phyloP scores from a whole-genome alignment of 2,797 vertebrate species.

The Ciconia nigra region DNA sequence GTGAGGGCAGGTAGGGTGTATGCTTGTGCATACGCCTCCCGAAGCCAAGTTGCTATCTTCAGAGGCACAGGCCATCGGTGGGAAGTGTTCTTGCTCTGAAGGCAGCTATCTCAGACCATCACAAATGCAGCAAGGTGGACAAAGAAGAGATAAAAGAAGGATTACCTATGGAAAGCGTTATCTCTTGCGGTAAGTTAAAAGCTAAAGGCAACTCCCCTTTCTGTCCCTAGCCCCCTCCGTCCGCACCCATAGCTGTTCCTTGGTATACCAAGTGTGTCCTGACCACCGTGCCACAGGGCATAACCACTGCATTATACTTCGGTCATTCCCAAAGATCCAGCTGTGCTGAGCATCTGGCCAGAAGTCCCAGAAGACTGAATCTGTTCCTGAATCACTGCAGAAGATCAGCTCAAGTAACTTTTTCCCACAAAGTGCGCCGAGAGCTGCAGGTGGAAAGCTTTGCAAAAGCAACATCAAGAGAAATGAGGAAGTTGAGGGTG shows the following conservation, averaged over 20 bases:
- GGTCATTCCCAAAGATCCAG: not conserved
- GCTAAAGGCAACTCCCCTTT: not conserved
- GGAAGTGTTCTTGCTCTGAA: not conserved
- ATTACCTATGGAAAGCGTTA: not conserved
- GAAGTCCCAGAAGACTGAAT: not conserved
- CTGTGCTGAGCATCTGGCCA: not conserved
- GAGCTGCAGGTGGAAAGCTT: not conserved
- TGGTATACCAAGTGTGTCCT: not conserved
- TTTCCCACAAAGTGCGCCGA: not conserved
- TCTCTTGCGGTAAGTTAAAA: not conserved
- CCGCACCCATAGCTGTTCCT: not conserved
- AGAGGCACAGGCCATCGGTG: not conserved
- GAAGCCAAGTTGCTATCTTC: not conserved
- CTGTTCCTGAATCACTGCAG: not conserved
- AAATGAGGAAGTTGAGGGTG: slow-evolving; percentile 52
- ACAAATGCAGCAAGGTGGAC: not conserved
- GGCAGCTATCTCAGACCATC: not conserved
- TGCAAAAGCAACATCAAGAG: not conserved
- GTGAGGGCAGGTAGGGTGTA: not conserved
- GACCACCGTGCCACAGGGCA: not conserved
- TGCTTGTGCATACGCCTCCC: rapidly evolving
- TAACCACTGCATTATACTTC: not conserved
- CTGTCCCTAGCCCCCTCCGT: not conserved
- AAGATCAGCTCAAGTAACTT: not conserved
- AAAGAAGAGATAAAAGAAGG: not conserved